A percentile compares a stretch with the other conserved stretches of the same genome.
phyloP scores from a whole-genome alignment of 2,888 invertebrate species.

The Muschampia plurimacula region DNA sequence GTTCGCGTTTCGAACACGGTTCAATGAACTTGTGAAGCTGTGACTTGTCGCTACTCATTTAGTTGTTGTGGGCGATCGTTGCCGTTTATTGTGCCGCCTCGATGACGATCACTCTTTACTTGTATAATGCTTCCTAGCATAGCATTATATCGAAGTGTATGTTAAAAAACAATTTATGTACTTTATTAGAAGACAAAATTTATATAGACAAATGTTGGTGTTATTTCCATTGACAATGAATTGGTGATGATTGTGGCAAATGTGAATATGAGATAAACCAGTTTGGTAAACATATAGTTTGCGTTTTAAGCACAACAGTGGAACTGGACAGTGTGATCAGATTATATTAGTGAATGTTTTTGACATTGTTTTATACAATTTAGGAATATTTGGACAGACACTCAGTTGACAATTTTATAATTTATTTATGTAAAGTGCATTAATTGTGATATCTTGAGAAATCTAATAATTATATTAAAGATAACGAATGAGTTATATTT shows the following conservation, averaged over 20 bases:
- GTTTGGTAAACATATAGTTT: slow-evolving; percentile 74
- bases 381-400: slow-evolving; percentile 73
- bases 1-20: slow-evolving; percentile 69
- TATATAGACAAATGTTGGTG: slow-evolving; percentile 61
- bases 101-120: slow-evolving; percentile 62
- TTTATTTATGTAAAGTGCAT: slow-evolving; percentile 84
- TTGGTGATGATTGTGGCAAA: slow-evolving; percentile 78
- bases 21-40: slow-evolving; percentile 66
- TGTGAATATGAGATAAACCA: slow-evolving; percentile 63
- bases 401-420: slow-evolving; percentile 82
- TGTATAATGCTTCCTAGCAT: slow-evolving; percentile 66
- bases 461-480: slow-evolving; percentile 65
- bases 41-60: slow-evolving; percentile 54
- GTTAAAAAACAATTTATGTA: slow-evolving; percentile 64
- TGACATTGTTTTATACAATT: slow-evolving; percentile 78
- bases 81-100: slow-evolving; percentile 49
- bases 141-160: slow-evolving; percentile 70
- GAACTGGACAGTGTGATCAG: slow-evolving; percentile 83
- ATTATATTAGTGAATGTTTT: slow-evolving; percentile 77
- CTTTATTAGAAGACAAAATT: slow-evolving; percentile 77
- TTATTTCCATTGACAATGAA: slow-evolving; percentile 74
- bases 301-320: slow-evolving; percentile 80
- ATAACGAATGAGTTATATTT: slow-evolving; percentile 63
- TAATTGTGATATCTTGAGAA: slow-evolving; percentile 77
- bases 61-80: slow-evolving; percentile 64